Evolutionary conservation across 2,888 invertebrate genomes (phyloP).

Genomic region (Allolobophora icterica): DNA sequence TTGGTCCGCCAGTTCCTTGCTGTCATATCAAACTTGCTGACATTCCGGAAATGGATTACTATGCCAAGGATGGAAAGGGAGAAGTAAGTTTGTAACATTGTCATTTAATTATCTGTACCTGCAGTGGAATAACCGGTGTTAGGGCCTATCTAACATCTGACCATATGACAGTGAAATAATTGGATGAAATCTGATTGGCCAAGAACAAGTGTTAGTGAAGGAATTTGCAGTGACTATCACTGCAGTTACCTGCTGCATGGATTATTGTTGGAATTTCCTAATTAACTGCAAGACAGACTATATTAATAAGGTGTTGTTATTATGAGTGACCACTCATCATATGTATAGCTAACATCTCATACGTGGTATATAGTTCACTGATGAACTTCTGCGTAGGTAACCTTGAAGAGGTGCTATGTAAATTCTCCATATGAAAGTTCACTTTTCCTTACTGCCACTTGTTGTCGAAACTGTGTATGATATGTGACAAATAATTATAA

Average conservation of each 20-base stretch:
- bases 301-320: not conserved
- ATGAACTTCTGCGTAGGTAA: too few species aligned
- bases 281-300: not conserved
- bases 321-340: not conserved
- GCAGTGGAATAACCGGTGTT: not conserved
- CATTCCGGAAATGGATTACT: conserved; percentile 90
- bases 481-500: not conserved
- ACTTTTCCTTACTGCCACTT: not conserved
- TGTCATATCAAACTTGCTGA: conserved; percentile 92
- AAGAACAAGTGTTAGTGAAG: not conserved
- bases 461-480: not conserved
- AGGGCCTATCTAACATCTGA: not conserved
- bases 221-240: too few species aligned
- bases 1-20: conserved; percentile 93
- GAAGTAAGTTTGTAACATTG: conserved; percentile 47
- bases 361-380: too few species aligned
- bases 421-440: too few species aligned
- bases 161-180: not conserved
- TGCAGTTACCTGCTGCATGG: not conserved
- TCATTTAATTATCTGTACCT: not conserved
- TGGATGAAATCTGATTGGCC: not conserved
- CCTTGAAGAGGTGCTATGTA: too few species aligned
- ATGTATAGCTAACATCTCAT: not conserved
- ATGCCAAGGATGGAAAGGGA: conserved; percentile 51
- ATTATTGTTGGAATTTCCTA: not conserved